phyloP scores from a whole-genome alignment of 64 coral and sea anemone genomes.

The Montipora cactus region DNA sequence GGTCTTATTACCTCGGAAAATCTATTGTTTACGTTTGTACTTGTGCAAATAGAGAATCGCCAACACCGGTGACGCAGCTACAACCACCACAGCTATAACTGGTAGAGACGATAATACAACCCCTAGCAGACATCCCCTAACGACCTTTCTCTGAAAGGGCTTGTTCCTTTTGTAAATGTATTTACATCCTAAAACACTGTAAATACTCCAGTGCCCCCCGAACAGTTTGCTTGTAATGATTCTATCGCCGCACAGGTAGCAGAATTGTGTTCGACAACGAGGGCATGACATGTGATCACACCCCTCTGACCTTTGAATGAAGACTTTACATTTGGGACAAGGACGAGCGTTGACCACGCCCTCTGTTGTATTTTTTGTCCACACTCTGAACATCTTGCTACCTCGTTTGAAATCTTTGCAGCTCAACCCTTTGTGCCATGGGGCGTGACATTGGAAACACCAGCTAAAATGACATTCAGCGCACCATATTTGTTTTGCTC shows the following conservation, averaged over 20 bases:
- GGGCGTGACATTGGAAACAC: conserved; percentile 28
- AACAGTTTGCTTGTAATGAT: conserved; percentile 23
- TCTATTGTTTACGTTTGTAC: background rate
- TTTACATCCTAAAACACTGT: conserved; percentile 31
- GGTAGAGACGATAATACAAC: conserved; percentile 7
- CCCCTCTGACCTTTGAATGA: conserved; percentile 28
- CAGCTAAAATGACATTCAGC: conserved; percentile 14
- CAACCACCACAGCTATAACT: background rate
- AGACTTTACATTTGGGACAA: conserved; percentile 34
- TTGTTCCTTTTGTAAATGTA: conserved; percentile 22
- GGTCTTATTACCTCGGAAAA: background rate
- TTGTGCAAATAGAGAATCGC: background rate
- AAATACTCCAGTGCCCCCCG: conserved; percentile 35
- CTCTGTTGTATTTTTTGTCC: conserved; percentile 8
- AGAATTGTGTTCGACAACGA: background rate
- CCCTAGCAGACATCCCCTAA: background rate
- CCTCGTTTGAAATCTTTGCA: conserved; percentile 41
- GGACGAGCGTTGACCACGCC: conserved; percentile 6
- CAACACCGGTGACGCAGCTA: background rate
- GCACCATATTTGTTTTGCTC: background rate
- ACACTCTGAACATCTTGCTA: conserved; percentile 27
- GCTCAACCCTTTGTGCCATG: conserved; percentile 35
- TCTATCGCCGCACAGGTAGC: conserved; percentile 16
- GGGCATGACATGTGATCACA: conserved; percentile 51
- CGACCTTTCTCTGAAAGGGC: conserved; percentile 1